These are phyloP conservation scores for Drosophila tropicalis DNA, from an alignment of 1,140 invertebrate species.

Conservation along the genomic window DNA sequence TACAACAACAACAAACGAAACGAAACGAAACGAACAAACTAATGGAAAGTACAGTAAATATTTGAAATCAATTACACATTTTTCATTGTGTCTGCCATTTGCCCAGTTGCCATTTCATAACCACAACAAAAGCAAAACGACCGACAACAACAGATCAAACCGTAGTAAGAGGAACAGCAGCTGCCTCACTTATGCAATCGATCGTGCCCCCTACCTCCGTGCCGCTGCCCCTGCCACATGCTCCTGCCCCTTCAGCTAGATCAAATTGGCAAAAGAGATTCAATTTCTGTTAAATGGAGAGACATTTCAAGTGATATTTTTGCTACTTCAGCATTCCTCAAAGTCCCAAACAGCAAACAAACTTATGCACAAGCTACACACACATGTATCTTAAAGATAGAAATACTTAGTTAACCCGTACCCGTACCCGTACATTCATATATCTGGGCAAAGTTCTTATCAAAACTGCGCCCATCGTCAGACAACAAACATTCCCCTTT, in stretches of 20 bases:
- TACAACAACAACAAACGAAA: constrained; percentile 1
- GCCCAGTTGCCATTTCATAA: constrained; percentile 73
- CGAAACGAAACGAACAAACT: constrained; percentile 4
- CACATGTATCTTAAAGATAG: too few relatives aligned
- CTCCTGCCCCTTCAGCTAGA: neutral
- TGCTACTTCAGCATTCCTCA: neutral
- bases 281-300: neutral
- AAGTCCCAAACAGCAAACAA: too few relatives aligned
- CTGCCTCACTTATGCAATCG: constrained; percentile 12
- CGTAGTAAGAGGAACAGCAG: too few relatives aligned
- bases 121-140: constrained; percentile 65
- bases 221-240: neutral
- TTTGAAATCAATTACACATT: constrained; percentile 75
- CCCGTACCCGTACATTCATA: too few relatives aligned
- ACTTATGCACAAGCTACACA: too few relatives aligned
- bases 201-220: neutral
- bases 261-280: neutral
- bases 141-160: constrained; percentile 13
- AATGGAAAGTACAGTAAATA: constrained; percentile 51
- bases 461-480: too few relatives aligned
- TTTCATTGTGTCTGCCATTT: constrained; percentile 61
- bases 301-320: constrained; percentile 1
- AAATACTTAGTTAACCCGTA: too few relatives aligned
- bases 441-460: too few relatives aligned
- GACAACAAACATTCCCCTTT: too few relatives aligned